Percentiles rank a stretch among this genome's conserved stretches.
Conservation (phyloP, 1,140 invertebrate genomes). For the Camponotus floridanus region DNA sequence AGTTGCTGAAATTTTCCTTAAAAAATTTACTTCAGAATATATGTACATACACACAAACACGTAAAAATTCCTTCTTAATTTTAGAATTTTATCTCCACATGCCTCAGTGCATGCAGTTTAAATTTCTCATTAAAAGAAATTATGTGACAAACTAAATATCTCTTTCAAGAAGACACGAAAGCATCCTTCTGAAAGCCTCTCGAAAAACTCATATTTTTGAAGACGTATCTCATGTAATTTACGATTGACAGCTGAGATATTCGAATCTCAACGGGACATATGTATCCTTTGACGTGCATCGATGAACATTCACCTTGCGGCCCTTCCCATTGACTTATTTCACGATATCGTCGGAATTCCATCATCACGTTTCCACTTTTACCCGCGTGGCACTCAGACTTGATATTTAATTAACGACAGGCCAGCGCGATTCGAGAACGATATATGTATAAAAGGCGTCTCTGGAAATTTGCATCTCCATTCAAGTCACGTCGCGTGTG, state of each 20-base stretch:
- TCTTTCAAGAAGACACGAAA: neutral
- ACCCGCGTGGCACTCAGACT: conserved; percentile 40
- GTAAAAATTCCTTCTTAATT: neutral
- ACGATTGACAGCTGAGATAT: conserved; percentile 45
- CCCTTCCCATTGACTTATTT: conserved; percentile 44
- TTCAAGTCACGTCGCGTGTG: conserved; percentile 45
- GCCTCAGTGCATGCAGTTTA: neutral
- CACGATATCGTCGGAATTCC: conserved; percentile 53
- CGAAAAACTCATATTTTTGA: conserved; percentile 31
- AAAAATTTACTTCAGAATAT: neutral
- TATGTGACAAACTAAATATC: neutral
- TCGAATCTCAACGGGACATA: conserved; percentile 36
- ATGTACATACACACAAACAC: too few relatives aligned
- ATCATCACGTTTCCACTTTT: conserved; percentile 59
- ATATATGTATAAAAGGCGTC: conserved; percentile 59
- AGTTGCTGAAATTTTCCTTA: neutral
- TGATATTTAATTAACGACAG: conserved; percentile 61
- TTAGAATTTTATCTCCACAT: neutral
- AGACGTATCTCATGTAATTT: conserved; percentile 37
- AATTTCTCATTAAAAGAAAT: neutral
- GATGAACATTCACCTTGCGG: conserved; percentile 4
- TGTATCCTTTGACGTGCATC: conserved; percentile 25
- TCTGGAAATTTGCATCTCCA: conserved; percentile 61
- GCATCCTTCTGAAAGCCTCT: neutral
- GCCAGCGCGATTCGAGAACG: conserved; percentile 40